Conservation (phyloP, 2,888 invertebrate species). For the Melangyna quadrimaculata region DNA sequence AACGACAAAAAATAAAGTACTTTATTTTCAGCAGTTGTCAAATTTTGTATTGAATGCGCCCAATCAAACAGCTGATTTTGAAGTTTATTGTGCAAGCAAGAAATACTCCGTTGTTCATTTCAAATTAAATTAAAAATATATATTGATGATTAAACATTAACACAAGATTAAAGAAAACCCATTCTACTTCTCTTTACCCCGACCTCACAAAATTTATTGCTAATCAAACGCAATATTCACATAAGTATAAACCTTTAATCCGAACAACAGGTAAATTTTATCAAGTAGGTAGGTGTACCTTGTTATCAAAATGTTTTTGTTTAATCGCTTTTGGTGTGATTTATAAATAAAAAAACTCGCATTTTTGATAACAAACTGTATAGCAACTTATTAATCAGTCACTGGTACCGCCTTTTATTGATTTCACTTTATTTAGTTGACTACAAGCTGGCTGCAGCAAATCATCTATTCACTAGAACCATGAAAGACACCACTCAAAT, state of each 20-base stretch:
- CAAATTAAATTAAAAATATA: too few species aligned
- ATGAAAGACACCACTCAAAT: slow-evolving; percentile 78
- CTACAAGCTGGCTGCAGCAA: slow-evolving; percentile 53
- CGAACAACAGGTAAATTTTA: slow-evolving; percentile 12
- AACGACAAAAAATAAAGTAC: too few species aligned
- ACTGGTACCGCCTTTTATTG: neutral
- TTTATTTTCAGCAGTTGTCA: too few species aligned
- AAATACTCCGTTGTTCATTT: too few species aligned
- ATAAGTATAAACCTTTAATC: neutral
- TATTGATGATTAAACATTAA: neutral
- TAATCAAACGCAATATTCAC: neutral
- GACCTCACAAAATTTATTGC: neutral
- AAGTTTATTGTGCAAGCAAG: slow-evolving; percentile 27
- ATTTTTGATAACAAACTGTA: neutral
- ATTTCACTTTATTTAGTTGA: slow-evolving; percentile 3
- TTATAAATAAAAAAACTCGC: slow-evolving; percentile 9
- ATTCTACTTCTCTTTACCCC: neutral
- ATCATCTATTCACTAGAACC: slow-evolving; percentile 36
- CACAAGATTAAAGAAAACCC: neutral
- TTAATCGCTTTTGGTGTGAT: slow-evolving; percentile 19
- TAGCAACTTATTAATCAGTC: neutral
- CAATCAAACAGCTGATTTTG: slow-evolving; percentile 47
- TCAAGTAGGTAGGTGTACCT: neutral
- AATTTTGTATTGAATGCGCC: too few species aligned
- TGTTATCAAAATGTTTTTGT: neutral